Evolutionary conservation across 2,888 invertebrate genomes (phyloP), one percentile per base, ranked within the genome.

Genomic region (Athrips mouffetella): DNA sequence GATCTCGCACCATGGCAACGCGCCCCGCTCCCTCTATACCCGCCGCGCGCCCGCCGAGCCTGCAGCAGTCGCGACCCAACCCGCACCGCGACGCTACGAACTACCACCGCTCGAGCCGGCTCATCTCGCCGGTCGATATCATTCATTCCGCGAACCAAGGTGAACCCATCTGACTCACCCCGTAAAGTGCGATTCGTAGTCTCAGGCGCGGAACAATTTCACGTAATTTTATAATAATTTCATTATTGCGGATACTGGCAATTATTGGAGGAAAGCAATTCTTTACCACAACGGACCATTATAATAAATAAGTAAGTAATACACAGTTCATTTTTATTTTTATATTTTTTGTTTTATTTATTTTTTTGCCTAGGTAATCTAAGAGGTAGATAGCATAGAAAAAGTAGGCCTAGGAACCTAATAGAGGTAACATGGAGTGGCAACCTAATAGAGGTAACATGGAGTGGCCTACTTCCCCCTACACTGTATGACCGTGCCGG

Each of bases 1-100:
- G 93, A 93, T 91, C 91, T 92, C 91, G 91, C 91, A 91, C 92
- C 91, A 92, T 91, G 90, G 91, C 90, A 86, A 87, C 88, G 76
- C 64, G 65, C 67, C 60, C 50, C 60, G 21, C 59, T 45, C 52
- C 54, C 49, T 47, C 57, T 53, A 54, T 54, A 49, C 55, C 46
- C 50, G 29, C 8, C 10, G 11, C 45, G 25, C 41, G 47, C 52
- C 50, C 49, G 52, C 42, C 62, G 58, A 51, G 50, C 57, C 57
- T 31, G 35, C 48, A n/a, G n/a, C 56, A 63, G 60, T 60, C 62
- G 61, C 59, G 59, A 52, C 52, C 52, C 57, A 21, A 49, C 52
- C 49, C 55, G 59, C 58, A 67, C 44, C 46, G 44, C 45, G 47
- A 51, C 54, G 57, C 51, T 25, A 15, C 48, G 18, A n/a, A n/a